Base-by-base conservation (phyloP, 2,113 vertebrate species). In the Gymnorhina tibicen region DNA sequence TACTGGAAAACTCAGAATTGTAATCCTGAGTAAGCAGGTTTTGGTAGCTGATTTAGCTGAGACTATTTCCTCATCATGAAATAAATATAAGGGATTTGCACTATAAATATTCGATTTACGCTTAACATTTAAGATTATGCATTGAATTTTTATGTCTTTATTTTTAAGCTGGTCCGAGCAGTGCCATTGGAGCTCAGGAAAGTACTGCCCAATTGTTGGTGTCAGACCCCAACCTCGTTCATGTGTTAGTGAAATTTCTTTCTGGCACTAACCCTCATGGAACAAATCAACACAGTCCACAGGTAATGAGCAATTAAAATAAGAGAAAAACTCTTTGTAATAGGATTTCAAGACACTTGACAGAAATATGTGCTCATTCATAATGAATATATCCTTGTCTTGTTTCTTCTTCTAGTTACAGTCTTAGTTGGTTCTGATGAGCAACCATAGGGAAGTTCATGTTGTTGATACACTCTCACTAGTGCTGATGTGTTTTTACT, bases 131-230 rank as follows among this genome's bases (percentile, higher is more conserved):
- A 44, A 50, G n/a, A 60, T 56, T 52, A 41, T 1, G 0, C 28
- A 26, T 33, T 22, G 77, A n/a, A 74, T 59, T 81, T 76, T 81
- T 55, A 22, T 83, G 46, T 66, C 47, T 93, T 73, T 96, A 27
- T 95, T 94, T 95, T 97, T 75, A 88, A 98, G 97, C 98, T 98
- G 98, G 98, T 95, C 98, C 98, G 90, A 98, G 96, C 96, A 99
- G 94, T 81, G 98, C 97, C 82, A 98, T 99, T 95, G 98, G 97
- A 95, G 96, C 97, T 95, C 99, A 98, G 94, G 99, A 99, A 97
- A 99, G 98, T 98, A 99, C 99, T 70, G 99, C 99, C n/a, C 99
- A 99, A 55, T 98, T 99, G 97, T 98, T 99, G 98, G 99, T 99
- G 91, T 99, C 99, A 33, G 99, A 99, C 96, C 98, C 99, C 94